phyloP scores from a whole-genome alignment of 2,113 vertebrate species.

The Riparia riparia region DNA sequence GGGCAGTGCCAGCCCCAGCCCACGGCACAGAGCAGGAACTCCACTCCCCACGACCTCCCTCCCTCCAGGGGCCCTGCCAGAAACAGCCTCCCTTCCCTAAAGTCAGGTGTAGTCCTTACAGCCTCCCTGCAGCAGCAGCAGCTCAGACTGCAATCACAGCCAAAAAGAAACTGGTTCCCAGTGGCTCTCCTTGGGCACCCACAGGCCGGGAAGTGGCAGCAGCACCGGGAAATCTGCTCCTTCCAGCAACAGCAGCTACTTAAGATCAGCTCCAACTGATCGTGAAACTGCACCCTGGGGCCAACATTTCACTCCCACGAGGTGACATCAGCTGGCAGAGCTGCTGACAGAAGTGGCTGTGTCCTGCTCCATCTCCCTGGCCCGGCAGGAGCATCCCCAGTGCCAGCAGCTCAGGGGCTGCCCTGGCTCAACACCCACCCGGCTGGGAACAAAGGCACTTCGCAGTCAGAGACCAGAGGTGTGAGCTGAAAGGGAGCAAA shows the following conservation, averaged over 20 bases:
- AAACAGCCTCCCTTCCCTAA: not conserved
- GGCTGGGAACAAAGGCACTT: not conserved
- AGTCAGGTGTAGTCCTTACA: accelerated
- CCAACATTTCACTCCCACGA: not conserved
- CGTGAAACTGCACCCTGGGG: not conserved
- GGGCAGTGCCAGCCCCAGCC: not conserved
- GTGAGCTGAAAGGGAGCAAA: not conserved
- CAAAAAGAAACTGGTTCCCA: not conserved
- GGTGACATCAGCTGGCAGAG: constrained; percentile 21
- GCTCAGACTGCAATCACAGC: not conserved
- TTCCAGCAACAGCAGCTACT: not conserved
- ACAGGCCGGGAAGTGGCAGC: not conserved
- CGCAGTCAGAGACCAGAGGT: not conserved
- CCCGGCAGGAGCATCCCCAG: not conserved
- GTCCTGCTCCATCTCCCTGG: not conserved
- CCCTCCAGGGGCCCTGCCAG: not conserved
- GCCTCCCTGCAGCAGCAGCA: not conserved
- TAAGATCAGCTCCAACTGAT: not conserved
- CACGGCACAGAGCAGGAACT: accelerated
- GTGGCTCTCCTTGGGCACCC: not conserved
- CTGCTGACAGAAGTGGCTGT: not conserved
- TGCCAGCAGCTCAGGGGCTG: not conserved
- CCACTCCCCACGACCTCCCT: not conserved
- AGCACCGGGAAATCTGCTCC: not conserved
- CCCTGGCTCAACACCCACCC: not conserved